Evolutionary conservation across 2,888 invertebrate species (phyloP), one percentile per base, ranked within the genome.

Genomic region (Sclerodermus sp.): DNA sequence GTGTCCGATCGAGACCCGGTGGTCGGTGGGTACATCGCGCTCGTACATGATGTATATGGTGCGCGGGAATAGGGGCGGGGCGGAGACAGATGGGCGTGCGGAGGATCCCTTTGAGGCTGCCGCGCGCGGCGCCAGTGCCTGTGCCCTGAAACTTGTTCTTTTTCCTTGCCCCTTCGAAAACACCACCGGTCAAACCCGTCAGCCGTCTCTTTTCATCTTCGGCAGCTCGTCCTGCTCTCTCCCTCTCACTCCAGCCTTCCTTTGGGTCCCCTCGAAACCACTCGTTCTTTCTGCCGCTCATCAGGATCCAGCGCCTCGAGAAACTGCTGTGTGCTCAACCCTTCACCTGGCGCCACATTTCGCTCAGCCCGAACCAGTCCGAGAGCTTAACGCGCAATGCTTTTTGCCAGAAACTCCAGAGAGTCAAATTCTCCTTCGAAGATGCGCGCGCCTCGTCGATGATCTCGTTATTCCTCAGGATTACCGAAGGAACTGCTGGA

Each of bases 51-150:
- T 74, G 73, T 72, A 74, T 74, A 73, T 68, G 72, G 72, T 73
- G 73, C 72, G 70, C 70, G 71, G 67, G 71, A 71, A 74, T 75
- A 70, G 71, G 74, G 77, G 77, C 77, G 77, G 77, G 66, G 77
- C 77, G 76, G 77, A 76, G 77, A 77, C 77, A 77, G 77, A 76
- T 77, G 77, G 77, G 77, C 77, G 77, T 77, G 71, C 69, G 65
- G 75, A 65, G 72, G 74, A 72, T 75, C 69, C 73, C 77, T 77
- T 77, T 77, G 72, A 76, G 76, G 72, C 73, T 71, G 77, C 77
- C 77, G 77, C 77, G 65, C 67, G 71, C 76, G 77, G 77, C 77
- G 77, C 77, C 77, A 77, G 73, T 69, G 65, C 68, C 67, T 68
- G 55, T 62, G 60, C 60, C 60, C 62, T 58, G 60, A 55, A 48